A percentile compares a stretch with the other conserved stretches of the same genome.
These are phyloP conservation scores for Balaeniceps rex DNA, from an alignment of 2,113 vertebrate genomes.

Conservation along the genomic window DNA sequence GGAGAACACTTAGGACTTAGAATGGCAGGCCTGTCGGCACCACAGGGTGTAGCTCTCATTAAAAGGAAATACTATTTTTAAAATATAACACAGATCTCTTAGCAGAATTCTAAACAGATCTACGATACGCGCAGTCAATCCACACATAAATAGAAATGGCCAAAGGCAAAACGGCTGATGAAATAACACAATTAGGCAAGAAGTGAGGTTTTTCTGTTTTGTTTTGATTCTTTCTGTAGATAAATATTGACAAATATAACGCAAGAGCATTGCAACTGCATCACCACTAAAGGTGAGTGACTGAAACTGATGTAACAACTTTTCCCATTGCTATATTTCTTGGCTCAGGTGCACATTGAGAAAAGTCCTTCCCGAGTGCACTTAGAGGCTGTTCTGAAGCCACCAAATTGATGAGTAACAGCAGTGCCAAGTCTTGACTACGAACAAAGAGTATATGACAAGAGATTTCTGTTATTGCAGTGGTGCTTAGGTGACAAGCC, in stretches of 20 bases:
- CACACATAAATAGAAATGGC: slow-evolving; percentile 1
- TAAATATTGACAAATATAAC: not conserved
- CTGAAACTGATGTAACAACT: not conserved
- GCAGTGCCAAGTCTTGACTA: not conserved
- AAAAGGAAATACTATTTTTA: slow-evolving; percentile 33
- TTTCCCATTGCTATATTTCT: not conserved
- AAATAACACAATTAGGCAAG: not conserved
- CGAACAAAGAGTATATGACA: not conserved
- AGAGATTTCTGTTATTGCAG: slow-evolving; percentile 11
- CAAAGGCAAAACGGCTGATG: not conserved
- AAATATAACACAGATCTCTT: not conserved
- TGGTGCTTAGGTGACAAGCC: slow-evolving; percentile 24
- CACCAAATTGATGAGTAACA: slow-evolving; percentile 34
- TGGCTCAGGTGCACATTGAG: not conserved
- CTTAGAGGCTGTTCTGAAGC: not conserved
- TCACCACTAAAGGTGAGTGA: not conserved
- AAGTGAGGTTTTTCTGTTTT: not conserved
- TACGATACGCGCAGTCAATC: not conserved
- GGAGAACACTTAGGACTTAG: not conserved
- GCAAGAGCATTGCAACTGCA: not conserved
- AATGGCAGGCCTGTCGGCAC: not conserved
- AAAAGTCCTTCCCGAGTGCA: not conserved
- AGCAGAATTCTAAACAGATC: slow-evolving; percentile 3
- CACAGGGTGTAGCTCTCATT: not conserved
- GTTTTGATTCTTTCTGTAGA: not conserved